Conservation (phyloP, 2,888 invertebrate genomes). For the Melanargia galathea region DNA sequence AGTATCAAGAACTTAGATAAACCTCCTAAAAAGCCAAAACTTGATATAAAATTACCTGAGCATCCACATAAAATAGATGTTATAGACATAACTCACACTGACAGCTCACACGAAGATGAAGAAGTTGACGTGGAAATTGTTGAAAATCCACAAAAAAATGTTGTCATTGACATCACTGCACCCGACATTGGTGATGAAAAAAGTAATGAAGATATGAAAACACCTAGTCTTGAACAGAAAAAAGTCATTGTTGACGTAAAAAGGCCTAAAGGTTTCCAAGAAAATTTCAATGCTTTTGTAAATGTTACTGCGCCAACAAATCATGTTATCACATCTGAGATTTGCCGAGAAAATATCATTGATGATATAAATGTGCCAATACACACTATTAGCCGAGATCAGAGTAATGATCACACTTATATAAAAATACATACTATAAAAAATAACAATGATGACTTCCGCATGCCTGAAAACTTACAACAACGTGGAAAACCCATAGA, state of each 20-base stretch:
- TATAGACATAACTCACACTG: neutral
- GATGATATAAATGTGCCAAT: too few relatives aligned
- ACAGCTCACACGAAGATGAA: neutral
- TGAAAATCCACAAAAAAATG: neutral
- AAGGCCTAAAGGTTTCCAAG: neutral
- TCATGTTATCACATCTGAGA: too few relatives aligned
- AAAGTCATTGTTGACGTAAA: neutral
- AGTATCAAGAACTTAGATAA: neutral
- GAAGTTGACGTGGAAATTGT: neutral
- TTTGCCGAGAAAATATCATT: neutral
- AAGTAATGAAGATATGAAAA: too few relatives aligned
- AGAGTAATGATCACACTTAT: neutral
- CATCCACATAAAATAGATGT: neutral
- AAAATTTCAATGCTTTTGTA: neutral
- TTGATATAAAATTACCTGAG: neutral
- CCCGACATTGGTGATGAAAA: neutral
- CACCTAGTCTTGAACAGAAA: too few relatives aligned
- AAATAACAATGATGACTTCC: neutral
- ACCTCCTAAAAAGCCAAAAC: neutral
- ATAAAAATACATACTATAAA: neutral
- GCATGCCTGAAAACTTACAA: neutral
- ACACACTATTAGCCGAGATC: neutral
- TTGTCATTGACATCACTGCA: conserved; percentile 1
- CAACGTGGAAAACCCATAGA: neutral
- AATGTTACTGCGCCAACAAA: too few relatives aligned